Evolutionary conservation across 2,888 invertebrate species (phyloP), one percentile per base, ranked within the genome.

Genomic region (Cheiracanthium punctorium): DNA sequence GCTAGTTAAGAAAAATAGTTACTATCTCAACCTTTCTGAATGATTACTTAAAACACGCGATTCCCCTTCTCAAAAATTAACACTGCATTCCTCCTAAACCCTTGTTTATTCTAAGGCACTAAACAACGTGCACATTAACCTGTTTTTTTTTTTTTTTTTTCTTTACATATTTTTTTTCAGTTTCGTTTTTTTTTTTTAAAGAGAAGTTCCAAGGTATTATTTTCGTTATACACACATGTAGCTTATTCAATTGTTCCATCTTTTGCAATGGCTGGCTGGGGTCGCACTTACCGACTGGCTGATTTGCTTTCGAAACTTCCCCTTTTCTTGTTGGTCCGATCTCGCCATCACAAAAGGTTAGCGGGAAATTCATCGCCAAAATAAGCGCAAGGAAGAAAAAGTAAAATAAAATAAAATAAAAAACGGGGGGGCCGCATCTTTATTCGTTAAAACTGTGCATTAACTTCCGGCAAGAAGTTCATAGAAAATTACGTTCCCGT

Each of bases 181-280:
- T 28, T 71, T 30, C 8, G 17, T 41, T 64, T 37, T 20, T 43
- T 30, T 41, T 67, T 43, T 41, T 65, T 76, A 37, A 43, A 33
- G 29, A 67, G 29, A 43, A 43, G 33, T 64, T 52, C 28, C 28
- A 64, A 30, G 37, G 70, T 32, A 70, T 70, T 77, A 77, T 77
- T 24, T 77, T 52, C 70, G 24, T 24, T 43, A 30, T n/a, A n/a
- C n/a, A n/a, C n/a, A n/a, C n/a, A n/a, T 48, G 30, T 48, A n/a
- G n/a, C 43, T 30, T n/a, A 67, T 70, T 70, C 70, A 65, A 43
- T 76, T 67, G 76, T 76, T 76, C n/a, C 65, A 30, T 69, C 76
- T 48, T 30, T 30, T 70, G 67, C 69, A 77, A 58, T 58, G 58
- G 58, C 58, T 24, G 58, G 58, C 48, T 77, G 41, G 48, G 77